Evolutionary conservation across 2,113 vertebrate genomes (phyloP).

Genomic region (Muscicapa adusta): DNA sequence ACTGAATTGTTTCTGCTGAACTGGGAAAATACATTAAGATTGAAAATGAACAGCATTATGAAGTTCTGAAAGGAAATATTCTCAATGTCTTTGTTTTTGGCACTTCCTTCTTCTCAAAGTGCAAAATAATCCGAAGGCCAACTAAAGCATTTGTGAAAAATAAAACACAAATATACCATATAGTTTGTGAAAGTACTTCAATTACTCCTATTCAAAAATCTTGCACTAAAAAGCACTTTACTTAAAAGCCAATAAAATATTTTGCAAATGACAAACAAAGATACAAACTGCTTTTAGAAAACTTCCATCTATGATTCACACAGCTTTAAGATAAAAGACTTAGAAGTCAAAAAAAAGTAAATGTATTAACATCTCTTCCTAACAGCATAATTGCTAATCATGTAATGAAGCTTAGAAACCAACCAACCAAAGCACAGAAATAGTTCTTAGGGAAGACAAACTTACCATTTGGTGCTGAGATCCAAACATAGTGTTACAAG

Average conservation of each 20-base stretch:
- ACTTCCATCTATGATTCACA: neutral
- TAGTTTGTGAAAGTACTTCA: neutral
- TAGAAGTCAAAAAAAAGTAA: neutral
- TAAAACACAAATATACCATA: neutral
- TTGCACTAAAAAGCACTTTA: neutral
- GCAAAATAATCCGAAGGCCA: neutral
- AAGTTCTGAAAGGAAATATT: neutral
- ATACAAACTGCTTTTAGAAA: neutral
- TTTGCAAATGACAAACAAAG: neutral
- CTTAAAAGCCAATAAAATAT: neutral
- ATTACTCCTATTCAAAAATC: neutral
- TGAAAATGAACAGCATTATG: neutral
- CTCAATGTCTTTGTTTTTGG: neutral
- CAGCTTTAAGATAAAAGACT: neutral
- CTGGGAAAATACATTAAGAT: neutral
- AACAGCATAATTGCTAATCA: neutral
- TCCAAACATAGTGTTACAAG: constrained; percentile 97
- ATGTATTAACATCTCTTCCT: neutral
- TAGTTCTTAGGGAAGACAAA: neutral
- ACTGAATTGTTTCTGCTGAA: neutral
- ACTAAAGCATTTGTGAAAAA: neutral
- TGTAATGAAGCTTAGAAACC: neutral
- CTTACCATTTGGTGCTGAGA: constrained; percentile 97
- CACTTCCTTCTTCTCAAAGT: neutral
- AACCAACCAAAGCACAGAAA: neutral